Percentiles rank a stretch among this genome's conserved stretches.
Conservation (phyloP, 2,797 vertebrate species). For the Potorous gilbertii region DNA sequence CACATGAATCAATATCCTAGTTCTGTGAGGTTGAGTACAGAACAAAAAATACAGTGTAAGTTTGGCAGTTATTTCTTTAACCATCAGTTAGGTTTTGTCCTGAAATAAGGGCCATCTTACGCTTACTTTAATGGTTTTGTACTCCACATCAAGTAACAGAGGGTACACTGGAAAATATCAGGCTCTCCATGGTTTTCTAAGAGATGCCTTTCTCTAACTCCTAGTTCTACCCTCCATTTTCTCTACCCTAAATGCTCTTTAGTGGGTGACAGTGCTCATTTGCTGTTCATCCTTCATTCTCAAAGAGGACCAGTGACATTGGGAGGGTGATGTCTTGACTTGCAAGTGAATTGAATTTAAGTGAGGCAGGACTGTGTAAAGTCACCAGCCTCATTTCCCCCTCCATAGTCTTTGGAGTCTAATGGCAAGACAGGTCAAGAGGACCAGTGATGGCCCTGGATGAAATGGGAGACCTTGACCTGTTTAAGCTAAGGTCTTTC, state of each 20-base stretch:
- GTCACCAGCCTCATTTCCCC: not conserved
- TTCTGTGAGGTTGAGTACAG: not conserved
- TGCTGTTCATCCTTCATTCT: not conserved
- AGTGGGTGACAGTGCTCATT: not conserved
- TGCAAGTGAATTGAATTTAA: not conserved
- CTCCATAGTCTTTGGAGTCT: not conserved
- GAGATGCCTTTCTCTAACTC: not conserved
- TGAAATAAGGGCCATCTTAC: not conserved
- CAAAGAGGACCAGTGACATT: not conserved
- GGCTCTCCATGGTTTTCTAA: not conserved
- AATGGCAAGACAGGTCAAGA: not conserved
- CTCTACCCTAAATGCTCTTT: not conserved
- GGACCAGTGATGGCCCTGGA: no score
- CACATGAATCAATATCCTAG: not conserved
- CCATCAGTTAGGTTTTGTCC: not conserved
- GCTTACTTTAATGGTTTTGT: not conserved
- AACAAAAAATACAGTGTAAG: not conserved
- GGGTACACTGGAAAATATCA: not conserved
- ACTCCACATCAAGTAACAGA: not conserved
- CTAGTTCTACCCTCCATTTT: not conserved
- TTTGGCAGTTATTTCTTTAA: not conserved
- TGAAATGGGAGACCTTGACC: not conserved
- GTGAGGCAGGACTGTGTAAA: not conserved
- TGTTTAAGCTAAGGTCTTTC: not conserved
- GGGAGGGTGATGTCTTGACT: not conserved